phyloP scores from a whole-genome alignment of 1,140 invertebrate species.

The Lordiphosa stackelbergi region DNA sequence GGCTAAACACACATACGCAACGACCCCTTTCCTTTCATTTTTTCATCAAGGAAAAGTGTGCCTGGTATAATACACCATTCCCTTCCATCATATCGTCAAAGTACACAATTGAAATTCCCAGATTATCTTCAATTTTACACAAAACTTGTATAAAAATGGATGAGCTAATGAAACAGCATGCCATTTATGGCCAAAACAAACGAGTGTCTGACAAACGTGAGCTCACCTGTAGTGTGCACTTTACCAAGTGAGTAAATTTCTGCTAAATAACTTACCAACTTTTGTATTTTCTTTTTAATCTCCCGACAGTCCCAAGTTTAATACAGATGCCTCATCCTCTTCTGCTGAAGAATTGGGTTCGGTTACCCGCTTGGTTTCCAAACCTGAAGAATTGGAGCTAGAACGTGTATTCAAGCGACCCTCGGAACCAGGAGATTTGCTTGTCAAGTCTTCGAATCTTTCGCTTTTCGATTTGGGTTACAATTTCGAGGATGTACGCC shows the following conservation, averaged over 20 bases:
- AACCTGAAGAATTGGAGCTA: conserved; percentile 36
- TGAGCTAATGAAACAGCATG: conserved; percentile 26
- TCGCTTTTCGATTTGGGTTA: conserved; percentile 46
- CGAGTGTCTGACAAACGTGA: conserved; percentile 3
- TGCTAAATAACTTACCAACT: fast-evolving
- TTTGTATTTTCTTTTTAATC: too few relatives aligned
- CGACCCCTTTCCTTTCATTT: too few relatives aligned
- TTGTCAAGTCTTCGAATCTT: conserved; percentile 9
- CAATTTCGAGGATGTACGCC: conserved; percentile 37
- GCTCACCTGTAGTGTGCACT: conserved; percentile 40
- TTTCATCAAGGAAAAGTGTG: too few relatives aligned
- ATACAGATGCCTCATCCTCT: not conserved
- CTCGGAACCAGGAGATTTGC: not conserved
- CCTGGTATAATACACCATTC: too few relatives aligned
- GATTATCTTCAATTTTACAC: too few relatives aligned
- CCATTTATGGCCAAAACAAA: not conserved
- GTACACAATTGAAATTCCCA: too few relatives aligned
- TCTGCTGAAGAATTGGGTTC: conserved; percentile 13
- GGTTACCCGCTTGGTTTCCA: too few relatives aligned
- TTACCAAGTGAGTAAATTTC: conserved; percentile 28
- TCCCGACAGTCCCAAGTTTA: conserved; percentile 7
- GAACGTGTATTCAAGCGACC: conserved; percentile 26
- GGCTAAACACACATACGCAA: too few relatives aligned
- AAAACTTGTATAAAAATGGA: conserved; percentile 36
- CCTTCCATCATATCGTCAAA: too few relatives aligned